These are phyloP conservation scores for Tribolium madens DNA, from an alignment of 1,140 invertebrate species.

Conservation along the genomic window DNA sequence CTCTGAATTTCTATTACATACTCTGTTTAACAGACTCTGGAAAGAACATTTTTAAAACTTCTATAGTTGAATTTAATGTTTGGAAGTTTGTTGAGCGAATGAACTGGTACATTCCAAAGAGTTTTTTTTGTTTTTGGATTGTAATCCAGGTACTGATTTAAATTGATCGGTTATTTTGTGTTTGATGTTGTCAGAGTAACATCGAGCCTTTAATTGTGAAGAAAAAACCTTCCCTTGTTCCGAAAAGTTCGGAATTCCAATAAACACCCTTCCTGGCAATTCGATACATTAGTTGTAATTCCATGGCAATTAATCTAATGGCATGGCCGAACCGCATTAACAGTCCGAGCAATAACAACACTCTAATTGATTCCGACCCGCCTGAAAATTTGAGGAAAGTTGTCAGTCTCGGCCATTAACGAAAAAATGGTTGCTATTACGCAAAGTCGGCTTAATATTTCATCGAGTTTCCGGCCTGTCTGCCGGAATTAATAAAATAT, in stretches of 20 bases:
- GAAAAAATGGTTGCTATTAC: slow-evolving; percentile 1
- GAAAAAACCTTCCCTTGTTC: background rate
- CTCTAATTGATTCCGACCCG: slow-evolving; percentile 24
- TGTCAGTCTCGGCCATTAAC: background rate
- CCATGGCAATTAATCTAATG: slow-evolving; percentile 29
- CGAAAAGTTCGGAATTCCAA: slow-evolving; percentile 16
- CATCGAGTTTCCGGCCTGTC: slow-evolving; percentile 11
- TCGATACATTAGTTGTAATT: slow-evolving; percentile 33
- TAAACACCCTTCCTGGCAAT: slow-evolving; percentile 11
- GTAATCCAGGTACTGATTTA: background rate
- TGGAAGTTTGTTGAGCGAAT: too few relatives aligned
- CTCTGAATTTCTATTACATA: too few relatives aligned
- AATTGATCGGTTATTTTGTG: background rate
- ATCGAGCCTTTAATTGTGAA: background rate
- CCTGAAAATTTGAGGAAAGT: slow-evolving; percentile 1
- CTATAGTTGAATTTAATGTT: too few relatives aligned
- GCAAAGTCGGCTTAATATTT: slow-evolving; percentile 15
- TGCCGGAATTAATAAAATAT: slow-evolving; percentile 34
- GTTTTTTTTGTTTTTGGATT: background rate
- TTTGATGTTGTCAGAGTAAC: background rate
- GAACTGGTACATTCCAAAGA: background rate
- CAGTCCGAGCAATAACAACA: slow-evolving; percentile 30
- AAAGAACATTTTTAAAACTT: too few relatives aligned
- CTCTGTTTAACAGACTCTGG: too few relatives aligned
- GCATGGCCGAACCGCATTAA: slow-evolving; percentile 27